Evolutionary conservation across 2,113 vertebrate genomes (phyloP).

Genomic region (Amphilophus citrinellus): DNA sequence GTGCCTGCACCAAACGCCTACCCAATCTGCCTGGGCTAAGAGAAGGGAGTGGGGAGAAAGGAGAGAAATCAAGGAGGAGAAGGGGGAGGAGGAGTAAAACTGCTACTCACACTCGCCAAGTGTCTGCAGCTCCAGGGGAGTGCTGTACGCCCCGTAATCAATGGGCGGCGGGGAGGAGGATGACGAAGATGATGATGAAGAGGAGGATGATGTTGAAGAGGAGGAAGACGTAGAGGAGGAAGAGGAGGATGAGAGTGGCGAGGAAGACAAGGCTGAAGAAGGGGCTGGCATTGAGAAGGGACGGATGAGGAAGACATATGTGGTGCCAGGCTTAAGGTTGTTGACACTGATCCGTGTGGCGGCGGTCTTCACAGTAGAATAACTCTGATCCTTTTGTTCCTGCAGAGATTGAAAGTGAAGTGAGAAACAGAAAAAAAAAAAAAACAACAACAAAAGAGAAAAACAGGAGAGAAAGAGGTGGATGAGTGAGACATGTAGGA

Average conservation of each 20-base stretch:
- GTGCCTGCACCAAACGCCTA: conserved; percentile 49
- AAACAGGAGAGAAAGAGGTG: conserved; percentile 5
- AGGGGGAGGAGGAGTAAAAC: conserved; percentile 34
- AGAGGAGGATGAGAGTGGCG: conserved; percentile 83
- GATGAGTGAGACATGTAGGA: conserved; percentile 39
- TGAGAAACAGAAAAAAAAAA: conserved; percentile 13
- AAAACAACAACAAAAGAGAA: neutral
- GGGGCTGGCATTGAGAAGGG: conserved; percentile 83
- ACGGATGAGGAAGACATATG: conserved; percentile 94
- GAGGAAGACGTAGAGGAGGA: conserved; percentile 77
- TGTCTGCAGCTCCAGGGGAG: conserved; percentile 94
- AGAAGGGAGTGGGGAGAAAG: conserved; percentile 20
- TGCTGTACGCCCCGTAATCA: conserved; percentile 87
- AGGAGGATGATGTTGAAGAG: conserved; percentile 76
- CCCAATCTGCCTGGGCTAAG: conserved; percentile 21
- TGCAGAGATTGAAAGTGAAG: conserved; percentile 60
- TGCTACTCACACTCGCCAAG: conserved; percentile 89
- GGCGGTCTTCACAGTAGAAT: conserved; percentile 93
- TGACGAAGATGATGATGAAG: conserved; percentile 82
- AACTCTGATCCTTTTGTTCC: conserved; percentile 95
- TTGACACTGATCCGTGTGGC: conserved; percentile 88
- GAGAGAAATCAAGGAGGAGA: conserved; percentile 13
- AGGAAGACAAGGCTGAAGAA: conserved; percentile 87
- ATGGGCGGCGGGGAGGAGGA: conserved; percentile 84
- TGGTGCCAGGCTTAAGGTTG: conserved; percentile 94